These are phyloP conservation scores for Phaonia tiefii DNA, from an alignment of 2,888 invertebrate genomes.

Conservation along the genomic window DNA sequence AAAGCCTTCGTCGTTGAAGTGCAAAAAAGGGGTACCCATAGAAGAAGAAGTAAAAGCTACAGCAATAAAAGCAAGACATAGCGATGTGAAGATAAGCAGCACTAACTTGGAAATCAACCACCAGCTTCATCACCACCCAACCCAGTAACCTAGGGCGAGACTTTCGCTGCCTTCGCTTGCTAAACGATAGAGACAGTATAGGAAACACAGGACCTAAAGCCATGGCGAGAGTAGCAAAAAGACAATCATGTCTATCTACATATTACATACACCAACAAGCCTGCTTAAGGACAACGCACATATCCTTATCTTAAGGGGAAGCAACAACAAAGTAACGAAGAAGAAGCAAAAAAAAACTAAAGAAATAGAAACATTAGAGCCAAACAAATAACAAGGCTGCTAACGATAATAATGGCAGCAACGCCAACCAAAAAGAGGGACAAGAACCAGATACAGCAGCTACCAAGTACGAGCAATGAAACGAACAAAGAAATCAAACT, in stretches of 20 bases:
- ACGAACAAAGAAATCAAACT: too few species aligned
- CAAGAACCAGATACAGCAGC: too few species aligned
- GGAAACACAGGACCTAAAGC: too few species aligned
- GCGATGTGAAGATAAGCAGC: constrained; percentile 37
- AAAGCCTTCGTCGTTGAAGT: constrained; percentile 26
- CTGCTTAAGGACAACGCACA: constrained; percentile 19
- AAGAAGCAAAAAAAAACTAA: constrained; percentile 20
- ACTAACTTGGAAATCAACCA: neutral
- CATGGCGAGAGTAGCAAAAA: constrained; percentile 36
- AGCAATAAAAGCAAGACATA: constrained; percentile 7
- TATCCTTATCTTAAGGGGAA: constrained; percentile 4
- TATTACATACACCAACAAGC: constrained; percentile 7
- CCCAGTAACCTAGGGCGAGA: constrained; percentile 39
- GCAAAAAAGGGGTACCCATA: neutral
- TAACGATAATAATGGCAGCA: too few species aligned
- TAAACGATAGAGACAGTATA: constrained; percentile 2
- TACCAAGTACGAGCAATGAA: too few species aligned
- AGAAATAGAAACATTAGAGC: neutral
- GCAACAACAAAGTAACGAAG: constrained; percentile 2
- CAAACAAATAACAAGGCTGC: neutral
- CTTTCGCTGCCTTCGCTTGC: constrained; percentile 39
- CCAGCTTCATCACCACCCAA: neutral
- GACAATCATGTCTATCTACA: constrained; percentile 39
- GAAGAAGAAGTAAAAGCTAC: too few species aligned
- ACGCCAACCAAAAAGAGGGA: neutral